Conservation (phyloP, 2,797 vertebrate genomes). For the Pangasius sanitwongsei region DNA sequence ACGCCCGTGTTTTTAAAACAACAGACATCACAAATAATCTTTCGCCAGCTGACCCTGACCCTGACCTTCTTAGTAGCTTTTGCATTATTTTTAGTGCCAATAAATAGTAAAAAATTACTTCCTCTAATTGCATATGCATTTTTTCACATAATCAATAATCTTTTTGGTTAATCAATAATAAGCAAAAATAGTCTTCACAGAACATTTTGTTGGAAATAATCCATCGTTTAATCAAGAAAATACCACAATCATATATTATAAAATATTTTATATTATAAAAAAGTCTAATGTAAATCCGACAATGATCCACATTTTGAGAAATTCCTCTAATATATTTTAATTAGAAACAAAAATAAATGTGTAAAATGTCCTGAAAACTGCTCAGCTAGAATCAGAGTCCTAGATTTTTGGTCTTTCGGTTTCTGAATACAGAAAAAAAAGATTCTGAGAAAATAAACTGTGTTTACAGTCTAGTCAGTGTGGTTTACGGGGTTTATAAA, state of each 20-base stretch:
- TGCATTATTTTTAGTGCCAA: not conserved
- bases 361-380: not conserved
- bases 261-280: no score
- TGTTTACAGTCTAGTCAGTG: not conserved
- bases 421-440: not conserved
- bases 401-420: not conserved
- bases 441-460: not conserved
- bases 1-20: not conserved
- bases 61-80: not conserved
- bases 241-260: not conserved
- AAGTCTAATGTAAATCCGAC: not conserved
- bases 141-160: no score
- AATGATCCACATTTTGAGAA: not conserved
- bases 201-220: no score
- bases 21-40: not conserved
- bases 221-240: no score
- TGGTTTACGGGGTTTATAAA: not conserved
- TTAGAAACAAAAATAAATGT: not conserved
- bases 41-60: not conserved
- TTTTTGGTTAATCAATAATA: not conserved
- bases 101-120: not conserved
- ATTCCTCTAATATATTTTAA: not conserved
- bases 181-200: not conserved
- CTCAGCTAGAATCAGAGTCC: not conserved
- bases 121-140: not conserved